Conservation (phyloP, 2,113 vertebrate genomes). For the Nerophis lumbriciformis region DNA sequence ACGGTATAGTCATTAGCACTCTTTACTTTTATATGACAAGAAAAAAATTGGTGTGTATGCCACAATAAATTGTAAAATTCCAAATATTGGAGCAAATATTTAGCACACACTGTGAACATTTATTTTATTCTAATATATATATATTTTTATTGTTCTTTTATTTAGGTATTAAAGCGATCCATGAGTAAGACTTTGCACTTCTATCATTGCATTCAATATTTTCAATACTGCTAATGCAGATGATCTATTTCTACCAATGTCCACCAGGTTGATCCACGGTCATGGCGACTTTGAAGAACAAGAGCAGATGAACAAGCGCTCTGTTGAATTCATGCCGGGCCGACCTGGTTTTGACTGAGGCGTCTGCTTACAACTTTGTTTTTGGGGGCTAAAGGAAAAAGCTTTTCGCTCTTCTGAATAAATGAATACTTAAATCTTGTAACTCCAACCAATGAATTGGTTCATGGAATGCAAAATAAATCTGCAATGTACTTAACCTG, state of each 20-base stretch:
- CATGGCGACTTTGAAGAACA: rapidly evolving
- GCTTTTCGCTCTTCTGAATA: neutral
- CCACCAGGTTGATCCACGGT: neutral
- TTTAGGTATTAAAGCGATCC: neutral
- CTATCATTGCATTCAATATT: neutral
- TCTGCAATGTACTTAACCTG: too few relatives aligned
- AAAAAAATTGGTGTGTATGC: neutral
- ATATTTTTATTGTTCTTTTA: neutral
- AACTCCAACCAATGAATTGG: neutral
- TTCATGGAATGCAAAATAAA: neutral
- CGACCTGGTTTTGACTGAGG: neutral
- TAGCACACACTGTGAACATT: too few relatives aligned
- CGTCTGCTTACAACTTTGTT: neutral
- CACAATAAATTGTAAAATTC: too few relatives aligned
- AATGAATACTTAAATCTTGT: neutral
- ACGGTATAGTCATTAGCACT: neutral
- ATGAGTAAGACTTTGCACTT: neutral
- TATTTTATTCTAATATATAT: neutral
- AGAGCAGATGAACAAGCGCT: conserved; percentile 2
- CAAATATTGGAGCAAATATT: too few relatives aligned
- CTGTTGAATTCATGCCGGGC: neutral
- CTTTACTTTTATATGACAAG: neutral
- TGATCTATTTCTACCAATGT: too few relatives aligned
- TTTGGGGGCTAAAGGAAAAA: neutral
- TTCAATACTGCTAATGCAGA: neutral